Evolutionary conservation across 1,140 invertebrate species (phyloP).

Genomic region (Colletes latitarsis): DNA sequence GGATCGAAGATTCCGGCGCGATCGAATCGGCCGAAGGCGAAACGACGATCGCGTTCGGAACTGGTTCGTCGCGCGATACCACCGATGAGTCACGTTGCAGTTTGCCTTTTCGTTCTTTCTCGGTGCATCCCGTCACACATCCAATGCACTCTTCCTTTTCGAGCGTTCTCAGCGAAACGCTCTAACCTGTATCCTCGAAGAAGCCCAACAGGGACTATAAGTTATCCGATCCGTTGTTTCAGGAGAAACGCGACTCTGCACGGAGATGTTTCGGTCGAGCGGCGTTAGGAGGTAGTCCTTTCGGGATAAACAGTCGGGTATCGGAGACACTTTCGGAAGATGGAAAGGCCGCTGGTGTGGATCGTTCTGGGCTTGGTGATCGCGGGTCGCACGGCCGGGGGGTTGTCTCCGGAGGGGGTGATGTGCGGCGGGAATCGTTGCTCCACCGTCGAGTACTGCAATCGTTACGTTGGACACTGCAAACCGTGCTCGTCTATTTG

Average conservation of each 20-base stretch:
- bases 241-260: not conserved
- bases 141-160: too few species aligned
- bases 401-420: slow-evolving; percentile 75
- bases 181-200: too few species aligned
- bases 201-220: too few species aligned
- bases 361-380: not conserved
- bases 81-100: slow-evolving; percentile 23
- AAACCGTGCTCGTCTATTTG: slow-evolving; percentile 80
- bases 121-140: too few species aligned
- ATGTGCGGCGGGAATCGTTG: slow-evolving; percentile 81
- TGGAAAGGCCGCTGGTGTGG: not conserved
- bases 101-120: too few species aligned
- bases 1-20: slow-evolving; percentile 2
- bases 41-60: not conserved
- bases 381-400: slow-evolving; percentile 52
- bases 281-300: not conserved
- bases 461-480: slow-evolving; percentile 80
- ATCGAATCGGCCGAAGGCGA: not conserved
- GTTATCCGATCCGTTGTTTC: not conserved
- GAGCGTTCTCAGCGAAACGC: too few species aligned
- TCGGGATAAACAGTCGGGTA: too few species aligned
- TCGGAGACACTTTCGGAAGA: not conserved
- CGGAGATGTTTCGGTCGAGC: not conserved
- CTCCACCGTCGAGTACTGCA: slow-evolving; percentile 81
- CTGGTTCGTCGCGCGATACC: slow-evolving; percentile 9